Base-by-base conservation (phyloP, 2,797 vertebrate genomes). In the Atherinosoma microstoma region DNA sequence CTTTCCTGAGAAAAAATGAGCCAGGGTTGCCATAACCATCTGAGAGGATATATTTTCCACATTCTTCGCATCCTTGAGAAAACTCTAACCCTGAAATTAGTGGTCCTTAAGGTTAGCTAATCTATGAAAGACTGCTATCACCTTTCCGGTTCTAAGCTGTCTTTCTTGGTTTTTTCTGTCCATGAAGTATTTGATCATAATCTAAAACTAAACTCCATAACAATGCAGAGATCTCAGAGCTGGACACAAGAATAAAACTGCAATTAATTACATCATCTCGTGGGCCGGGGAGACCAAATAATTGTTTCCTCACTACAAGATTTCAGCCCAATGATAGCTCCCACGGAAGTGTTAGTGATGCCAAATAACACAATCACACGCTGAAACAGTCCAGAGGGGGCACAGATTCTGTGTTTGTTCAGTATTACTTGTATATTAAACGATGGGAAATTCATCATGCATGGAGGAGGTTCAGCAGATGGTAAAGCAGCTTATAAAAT, bases 361-460 rank as follows among this genome's bases (percentile, higher is more conserved):
- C 89, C 88, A 91, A 88, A 83, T 60, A 82, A 87, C 76, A 90
- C 83, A 88, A 79, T 75, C 79, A 34, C 40, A 73, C 82, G 42
- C 62, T 77, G 51, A 58, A 32, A n/a, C 65, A 73, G 84, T 82
- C 84, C 84, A 72, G 64, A 77, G 84, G 24, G 75, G 84, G 62
- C 57, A 61, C 10, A 2, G 67, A 36, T 66, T 74, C 71, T 64
- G 57, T 80, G 66, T 87, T 86, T 86, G 45, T 75, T 82, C 78
- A 88, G 63, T 79, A 80, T 83, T 67, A 74, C 42, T 67, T 42
- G 70, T 40, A 79, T 88, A 91, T 90, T 87, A 91, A 66, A 75
- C 1, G 63, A 79, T 87, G 87, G 82, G 89, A 90, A 86, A 78
- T 70, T 78, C 35, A 79, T 13, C 7, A 57, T 45, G 71, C 70